Base-by-base conservation (phyloP, 1,140 invertebrate species). In the Brachionus plicatilis region DNA sequence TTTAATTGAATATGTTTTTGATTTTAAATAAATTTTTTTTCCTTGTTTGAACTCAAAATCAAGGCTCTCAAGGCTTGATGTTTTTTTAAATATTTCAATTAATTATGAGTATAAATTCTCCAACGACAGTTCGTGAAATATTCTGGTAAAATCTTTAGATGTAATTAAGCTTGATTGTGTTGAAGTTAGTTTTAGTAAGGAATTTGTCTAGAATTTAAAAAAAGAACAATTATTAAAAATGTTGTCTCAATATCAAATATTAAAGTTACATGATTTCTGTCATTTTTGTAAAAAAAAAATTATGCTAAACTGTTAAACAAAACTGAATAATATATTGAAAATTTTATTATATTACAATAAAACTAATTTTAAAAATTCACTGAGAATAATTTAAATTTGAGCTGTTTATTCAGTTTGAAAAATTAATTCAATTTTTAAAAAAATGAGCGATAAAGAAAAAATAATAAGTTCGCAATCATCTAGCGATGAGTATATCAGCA, bases 191-290 rank as follows among this genome's bases (percentile, higher is more conserved):
- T 60, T 17, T 3, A 8, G 5, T 8, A 60, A 60, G 7, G 9
- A 1, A 2, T 60, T 9, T 2, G 8, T 24, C 3, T 7, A 37
- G 4, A 7, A 6, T 37, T 37, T 3, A 33, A 33, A 33, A 33
- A 33, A 33, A 37, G 4, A 6, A 37, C 5, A 1, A 7, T 37
- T 6, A 3, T 37, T 37, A 7, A 37, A 20, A 27, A 27, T 47
- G 6, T 60, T 20, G 17, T 27, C 17, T 60, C 17, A 60, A 17
- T 20, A 60, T 20, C 9, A 20, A 60, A 68, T 14, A 68, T 33
- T 72, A 37, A 17, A 72, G 68, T 72, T 72, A 72, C 37, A 72
- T 43, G 33, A 72, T 72, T 45, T 72, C 33, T 72, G 68, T 72
- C 68, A 72, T 43, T 17, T 43, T 17, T 72, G 17, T 65, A 3